These are phyloP conservation scores for Ceyx melanurus DNA, from an alignment of 2,113 vertebrate species.

Conservation along the genomic window DNA sequence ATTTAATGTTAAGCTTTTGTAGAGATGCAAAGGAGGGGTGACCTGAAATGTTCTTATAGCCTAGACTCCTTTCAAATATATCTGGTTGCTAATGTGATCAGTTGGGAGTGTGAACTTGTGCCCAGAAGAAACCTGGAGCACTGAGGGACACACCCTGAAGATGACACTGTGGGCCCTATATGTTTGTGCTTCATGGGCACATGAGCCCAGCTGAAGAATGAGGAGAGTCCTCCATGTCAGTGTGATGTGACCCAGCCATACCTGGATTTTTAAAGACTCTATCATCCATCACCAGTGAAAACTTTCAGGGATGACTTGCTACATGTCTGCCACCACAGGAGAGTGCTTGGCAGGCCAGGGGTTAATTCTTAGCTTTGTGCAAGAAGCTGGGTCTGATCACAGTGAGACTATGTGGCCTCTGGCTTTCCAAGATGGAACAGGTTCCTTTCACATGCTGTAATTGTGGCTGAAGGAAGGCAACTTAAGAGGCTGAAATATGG, in stretches of 20 bases:
- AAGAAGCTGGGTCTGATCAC: background rate
- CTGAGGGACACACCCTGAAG: background rate
- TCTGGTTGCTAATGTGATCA: background rate
- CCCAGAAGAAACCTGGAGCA: background rate
- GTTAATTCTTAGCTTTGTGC: background rate
- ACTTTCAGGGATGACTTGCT: background rate
- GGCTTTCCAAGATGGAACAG: conserved; percentile 45
- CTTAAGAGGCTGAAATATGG: conserved; percentile 33
- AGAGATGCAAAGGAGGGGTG: background rate
- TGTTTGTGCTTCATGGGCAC: background rate
- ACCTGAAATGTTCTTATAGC: background rate
- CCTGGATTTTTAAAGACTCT: background rate
- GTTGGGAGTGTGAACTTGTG: background rate
- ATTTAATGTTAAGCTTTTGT: background rate
- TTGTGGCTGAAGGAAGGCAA: conserved; percentile 7
- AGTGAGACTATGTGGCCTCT: background rate
- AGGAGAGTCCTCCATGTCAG: background rate
- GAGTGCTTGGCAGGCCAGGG: background rate
- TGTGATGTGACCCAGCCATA: background rate
- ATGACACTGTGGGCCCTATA: background rate
- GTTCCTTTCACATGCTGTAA: conserved; percentile 21
- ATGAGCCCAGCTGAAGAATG: background rate
- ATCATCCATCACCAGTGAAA: background rate
- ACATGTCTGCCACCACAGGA: background rate
- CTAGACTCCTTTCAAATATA: background rate